A percentile compares a stretch with the other conserved stretches of the same genome.
These are phyloP conservation scores for Circaetus cinerascens DNA, from an alignment of 2,113 vertebrate species.

Conservation along the genomic window DNA sequence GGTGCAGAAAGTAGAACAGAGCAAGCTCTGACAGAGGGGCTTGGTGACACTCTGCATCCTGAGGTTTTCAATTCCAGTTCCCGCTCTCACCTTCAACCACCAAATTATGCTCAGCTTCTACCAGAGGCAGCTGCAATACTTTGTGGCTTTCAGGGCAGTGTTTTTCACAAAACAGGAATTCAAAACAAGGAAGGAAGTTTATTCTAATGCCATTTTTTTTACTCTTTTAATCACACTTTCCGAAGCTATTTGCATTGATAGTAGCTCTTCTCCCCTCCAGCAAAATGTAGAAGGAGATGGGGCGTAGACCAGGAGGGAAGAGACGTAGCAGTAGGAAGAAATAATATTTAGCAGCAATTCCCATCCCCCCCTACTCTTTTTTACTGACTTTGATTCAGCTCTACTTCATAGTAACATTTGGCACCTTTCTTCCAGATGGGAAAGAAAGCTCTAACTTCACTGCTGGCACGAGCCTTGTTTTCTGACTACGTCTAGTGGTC, in stretches of 20 bases:
- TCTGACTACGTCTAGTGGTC: not conserved
- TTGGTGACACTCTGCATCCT: not conserved
- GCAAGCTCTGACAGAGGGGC: not conserved
- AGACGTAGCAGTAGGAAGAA: not conserved
- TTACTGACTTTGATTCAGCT: not conserved
- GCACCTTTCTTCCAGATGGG: conserved; percentile 11
- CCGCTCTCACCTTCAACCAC: not conserved
- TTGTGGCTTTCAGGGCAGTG: not conserved
- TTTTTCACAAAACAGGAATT: not conserved
- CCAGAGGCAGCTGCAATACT: not conserved
- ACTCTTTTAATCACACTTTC: not conserved
- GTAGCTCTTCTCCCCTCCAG: not conserved
- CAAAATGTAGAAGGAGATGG: not conserved
- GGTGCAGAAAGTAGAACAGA: not conserved
- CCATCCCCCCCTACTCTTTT: not conserved
- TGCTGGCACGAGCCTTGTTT: not conserved
- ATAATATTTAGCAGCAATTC: not conserved
- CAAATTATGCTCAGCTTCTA: not conserved
- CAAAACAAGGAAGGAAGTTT: not conserved
- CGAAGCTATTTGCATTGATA: not conserved
- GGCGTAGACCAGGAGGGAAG: not conserved
- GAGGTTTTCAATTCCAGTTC: not conserved
- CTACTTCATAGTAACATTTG: not conserved
- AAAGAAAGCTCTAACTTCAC: not conserved
- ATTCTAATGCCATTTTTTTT: not conserved